Evolutionary conservation across 1,140 invertebrate species (phyloP), one percentile per base, ranked within the genome.

Genomic region (Drosophila virilis): DNA sequence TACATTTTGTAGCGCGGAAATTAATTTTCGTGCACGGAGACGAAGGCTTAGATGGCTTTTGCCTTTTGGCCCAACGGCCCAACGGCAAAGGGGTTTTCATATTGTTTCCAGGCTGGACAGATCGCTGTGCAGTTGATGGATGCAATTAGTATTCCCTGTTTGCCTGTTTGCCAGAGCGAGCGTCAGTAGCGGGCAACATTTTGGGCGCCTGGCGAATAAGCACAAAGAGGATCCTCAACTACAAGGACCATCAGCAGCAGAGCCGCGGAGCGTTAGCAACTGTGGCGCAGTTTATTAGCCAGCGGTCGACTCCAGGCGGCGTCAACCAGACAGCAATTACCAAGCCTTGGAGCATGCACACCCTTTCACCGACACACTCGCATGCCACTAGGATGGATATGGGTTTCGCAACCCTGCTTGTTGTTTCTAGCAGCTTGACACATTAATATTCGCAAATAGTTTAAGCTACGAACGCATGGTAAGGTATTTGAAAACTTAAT

Each of bases 11-110:
- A 57, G 35, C 32, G 75, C 54, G 37, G 37, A 60, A 59, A 77
- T 75, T 76, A 76, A 75, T 77, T 77, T 77, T 69, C 48, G 58
- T 75, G 52, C 60, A 61, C 32, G 15, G 59, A 52, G 58, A 52
- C 32, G 58, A 61, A n/a, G 32, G 40, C 10, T 70, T 54, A 40
- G 67, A 62, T 62, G 58, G 67, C 67, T 10, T 68, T 61, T 22
- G 38, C 45, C 64, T 32, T 45, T 37, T 58, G 28, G 28, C 52
- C 22, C 22, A 28, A 9, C 12, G 37, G 37, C 13, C 46, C 12
- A 38, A 15, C 37, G 9, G n/a, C 22, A 52, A 69, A 69, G 57
- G 57, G 46, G 66, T 28, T 69, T n/a, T 15, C 67, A 70, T 37
- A 60, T 70, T 33, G 50, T 62, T 70, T n/a, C 51, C 60, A 64